Evolutionary conservation across 2,113 vertebrate species (phyloP), one percentile per base, ranked within the genome.

Genomic region (Tinamus guttatus): DNA sequence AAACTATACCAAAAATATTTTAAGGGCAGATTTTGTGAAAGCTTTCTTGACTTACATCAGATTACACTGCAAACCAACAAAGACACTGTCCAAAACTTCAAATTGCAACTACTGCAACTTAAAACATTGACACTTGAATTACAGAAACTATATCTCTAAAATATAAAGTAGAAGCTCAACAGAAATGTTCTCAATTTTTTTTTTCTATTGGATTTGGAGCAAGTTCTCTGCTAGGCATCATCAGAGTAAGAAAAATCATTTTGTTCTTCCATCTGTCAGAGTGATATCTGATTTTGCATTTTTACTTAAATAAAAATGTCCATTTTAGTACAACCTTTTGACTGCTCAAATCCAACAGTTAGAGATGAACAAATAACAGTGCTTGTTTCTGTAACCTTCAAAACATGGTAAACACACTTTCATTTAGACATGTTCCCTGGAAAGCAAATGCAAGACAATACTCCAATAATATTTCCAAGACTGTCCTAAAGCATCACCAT

Each of bases 401-500:
- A 85, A 81, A 70, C 3, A 43, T 4, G 7, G 22, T 63, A 80
- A 64, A 64, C 9, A 62, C 27, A 32, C 20, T 59, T 81, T 90
- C 25, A n/a, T 5, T 86, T 75, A 90, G 36, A 78, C 12, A 65
- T 0, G 1, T 12, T 85, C 19, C 47, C 28, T 22, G 89, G 71
- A 91, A 88, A 86, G 30, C 21, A 59, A 91, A 90, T 84, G 27
- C 16, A 59, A 71, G 60, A 45, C 25, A 70, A 40, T 22, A 17
- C 14, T 94, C 27, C 65, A 94, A 47, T 27, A 85, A 73, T 36
- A 87, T 70, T 88, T 74, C 68, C 43, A 30, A 81, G 84, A 24
- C 52, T 87, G 21, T 89, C 76, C 43, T 69, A 62, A 77, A 92
- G 41, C 22, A 67, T 93, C 73, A 95, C 20, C 58, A 86, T 93